Conservation (phyloP, 2,797 vertebrate species). For the Podarcis lilfordi region DNA sequence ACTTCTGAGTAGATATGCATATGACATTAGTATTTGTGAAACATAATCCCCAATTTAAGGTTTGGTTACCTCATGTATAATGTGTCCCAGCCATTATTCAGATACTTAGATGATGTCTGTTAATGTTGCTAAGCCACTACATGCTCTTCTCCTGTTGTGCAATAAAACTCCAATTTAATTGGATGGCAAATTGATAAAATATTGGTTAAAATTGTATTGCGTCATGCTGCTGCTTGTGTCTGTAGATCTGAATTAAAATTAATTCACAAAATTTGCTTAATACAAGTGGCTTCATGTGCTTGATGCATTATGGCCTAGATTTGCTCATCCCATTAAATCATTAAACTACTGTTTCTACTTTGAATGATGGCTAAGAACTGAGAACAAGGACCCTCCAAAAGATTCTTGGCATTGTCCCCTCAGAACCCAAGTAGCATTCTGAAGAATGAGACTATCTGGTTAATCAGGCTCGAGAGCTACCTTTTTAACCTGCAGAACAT, state of each 20-base stretch:
- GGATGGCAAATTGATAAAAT: not conserved
- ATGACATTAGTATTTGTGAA: not conserved
- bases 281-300: not conserved
- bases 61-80: not conserved
- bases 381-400: not conserved
- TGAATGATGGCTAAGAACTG: slow-evolving; percentile 27
- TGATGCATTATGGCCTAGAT: not conserved
- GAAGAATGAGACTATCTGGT: not conserved
- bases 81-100: not conserved
- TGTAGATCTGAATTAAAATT: not conserved
- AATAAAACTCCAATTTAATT: not conserved
- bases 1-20: not conserved
- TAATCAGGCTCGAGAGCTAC: slow-evolving; percentile 5
- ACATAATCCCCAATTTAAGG: not conserved
- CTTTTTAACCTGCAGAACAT: slow-evolving; percentile 10
- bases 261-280: not conserved
- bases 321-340: not conserved
- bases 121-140: not conserved
- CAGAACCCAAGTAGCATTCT: not conserved
- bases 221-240: not conserved
- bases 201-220: not conserved
- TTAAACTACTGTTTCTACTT: not conserved
- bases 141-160: not conserved
- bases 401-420: slow-evolving; percentile 5
- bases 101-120: not conserved